Evolutionary conservation across 2,888 invertebrate genomes (phyloP).

Genomic region (Pasiphila rectangulata): DNA sequence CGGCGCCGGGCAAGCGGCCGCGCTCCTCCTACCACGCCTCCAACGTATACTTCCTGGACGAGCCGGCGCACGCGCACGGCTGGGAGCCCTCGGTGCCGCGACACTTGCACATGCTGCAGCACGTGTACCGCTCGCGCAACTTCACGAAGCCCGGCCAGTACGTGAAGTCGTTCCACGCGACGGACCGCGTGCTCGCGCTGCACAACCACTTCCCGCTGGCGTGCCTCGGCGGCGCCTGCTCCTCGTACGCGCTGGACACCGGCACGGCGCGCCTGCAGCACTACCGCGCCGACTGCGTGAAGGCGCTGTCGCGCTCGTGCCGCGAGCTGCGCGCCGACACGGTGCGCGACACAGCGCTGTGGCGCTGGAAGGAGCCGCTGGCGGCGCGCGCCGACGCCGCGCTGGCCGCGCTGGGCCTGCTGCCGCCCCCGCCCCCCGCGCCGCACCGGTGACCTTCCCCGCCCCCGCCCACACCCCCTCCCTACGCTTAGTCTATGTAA

Average conservation of each 20-base stretch:
- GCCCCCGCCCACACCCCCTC: slow-evolving; percentile 1
- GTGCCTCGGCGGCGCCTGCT: slow-evolving; percentile 91
- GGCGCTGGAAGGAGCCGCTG: slow-evolving; percentile 91
- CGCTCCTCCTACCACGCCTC: slow-evolving; percentile 93
- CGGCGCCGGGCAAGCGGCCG: slow-evolving; percentile 69
- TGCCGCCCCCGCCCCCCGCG: slow-evolving; percentile 82
- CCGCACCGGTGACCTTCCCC: slow-evolving; percentile 53
- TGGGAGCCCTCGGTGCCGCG: slow-evolving; percentile 89
- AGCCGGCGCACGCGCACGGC: slow-evolving; percentile 89
- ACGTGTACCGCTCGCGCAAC: slow-evolving; percentile 93
- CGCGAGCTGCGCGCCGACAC: slow-evolving; percentile 90
- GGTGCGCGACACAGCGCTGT: slow-evolving; percentile 91
- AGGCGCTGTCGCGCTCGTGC: slow-evolving; percentile 91
- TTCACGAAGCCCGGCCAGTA: slow-evolving; percentile 96
- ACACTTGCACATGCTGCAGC: slow-evolving; percentile 96
- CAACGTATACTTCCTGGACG: slow-evolving; percentile 96
- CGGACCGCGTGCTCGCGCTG: slow-evolving; percentile 91
- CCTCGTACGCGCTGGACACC: slow-evolving; percentile 91
- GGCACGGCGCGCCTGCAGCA: slow-evolving; percentile 94
- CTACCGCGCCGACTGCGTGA: slow-evolving; percentile 95
- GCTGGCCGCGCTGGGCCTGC: slow-evolving; percentile 84
- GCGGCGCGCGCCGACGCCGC: slow-evolving; percentile 85
- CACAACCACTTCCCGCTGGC: slow-evolving; percentile 96
- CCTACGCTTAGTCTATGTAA: slow-evolving; percentile 20
- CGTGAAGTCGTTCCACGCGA: slow-evolving; percentile 96